These are phyloP conservation scores for Galleria mellonella DNA, from an alignment of 1,140 invertebrate genomes.

Conservation along the genomic window DNA sequence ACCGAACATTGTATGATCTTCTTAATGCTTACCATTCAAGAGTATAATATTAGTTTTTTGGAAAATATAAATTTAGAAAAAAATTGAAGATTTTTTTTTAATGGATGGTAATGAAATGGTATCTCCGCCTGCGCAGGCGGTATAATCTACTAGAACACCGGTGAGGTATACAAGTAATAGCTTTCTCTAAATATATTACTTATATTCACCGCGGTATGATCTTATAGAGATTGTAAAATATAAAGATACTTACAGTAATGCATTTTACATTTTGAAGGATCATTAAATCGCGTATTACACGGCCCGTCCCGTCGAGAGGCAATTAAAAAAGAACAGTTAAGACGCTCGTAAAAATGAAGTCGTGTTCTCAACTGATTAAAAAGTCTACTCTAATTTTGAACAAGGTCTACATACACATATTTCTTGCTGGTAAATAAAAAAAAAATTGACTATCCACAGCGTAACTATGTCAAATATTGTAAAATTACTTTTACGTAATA, in stretches of 20 bases:
- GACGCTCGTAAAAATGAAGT: conserved; percentile 65
- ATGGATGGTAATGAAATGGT: no score
- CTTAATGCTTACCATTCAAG: no score
- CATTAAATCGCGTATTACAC: conserved; percentile 69
- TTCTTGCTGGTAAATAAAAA: background rate
- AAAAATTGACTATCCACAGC: no score
- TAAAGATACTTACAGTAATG: conserved; percentile 64
- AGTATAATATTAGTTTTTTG: no score
- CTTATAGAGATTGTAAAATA: conserved; percentile 30
- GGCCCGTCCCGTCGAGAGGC: conserved; percentile 51
- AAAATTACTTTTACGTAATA: no score
- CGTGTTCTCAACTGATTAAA: conserved; percentile 69
- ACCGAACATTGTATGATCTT: no score
- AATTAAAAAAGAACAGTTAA: conserved; percentile 70
- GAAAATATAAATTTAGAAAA: no score
- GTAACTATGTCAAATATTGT: no score
- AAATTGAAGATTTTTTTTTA: no score
- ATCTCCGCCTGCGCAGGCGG: no score
- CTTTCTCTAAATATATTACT: background rate
- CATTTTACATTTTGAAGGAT: conserved; percentile 69
- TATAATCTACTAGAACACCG: no score
- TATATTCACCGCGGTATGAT: conserved; percentile 1
- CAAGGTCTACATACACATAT: background rate
- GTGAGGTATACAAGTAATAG: no score
- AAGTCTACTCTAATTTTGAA: conserved; percentile 49